Evolutionary conservation across 2,113 vertebrate species (phyloP).

Genomic region (Carettochelys insculpta): DNA sequence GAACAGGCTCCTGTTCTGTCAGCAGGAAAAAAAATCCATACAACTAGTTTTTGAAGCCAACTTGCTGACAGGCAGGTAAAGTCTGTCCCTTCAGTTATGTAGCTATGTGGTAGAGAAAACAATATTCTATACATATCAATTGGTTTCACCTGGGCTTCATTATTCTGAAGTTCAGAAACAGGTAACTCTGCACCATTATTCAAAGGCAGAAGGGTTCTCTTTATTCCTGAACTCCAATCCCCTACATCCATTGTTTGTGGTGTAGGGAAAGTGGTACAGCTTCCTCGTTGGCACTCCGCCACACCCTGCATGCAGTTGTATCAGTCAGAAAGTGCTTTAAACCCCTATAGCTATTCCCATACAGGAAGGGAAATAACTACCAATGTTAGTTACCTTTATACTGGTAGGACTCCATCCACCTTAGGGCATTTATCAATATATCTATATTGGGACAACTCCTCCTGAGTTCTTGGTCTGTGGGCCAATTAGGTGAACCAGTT

Average conservation of each 20-base stretch:
- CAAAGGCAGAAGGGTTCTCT: not conserved
- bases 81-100: not conserved
- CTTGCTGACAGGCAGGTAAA: constrained; percentile 30
- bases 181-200: not conserved
- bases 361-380: too few relatives aligned
- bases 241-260: not conserved
- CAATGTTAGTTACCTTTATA: too few relatives aligned
- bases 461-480: not conserved
- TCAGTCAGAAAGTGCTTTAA: too few relatives aligned
- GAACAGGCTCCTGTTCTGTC: not conserved
- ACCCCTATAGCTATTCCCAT: too few relatives aligned
- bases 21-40: not conserved
- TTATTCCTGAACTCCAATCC: not conserved
- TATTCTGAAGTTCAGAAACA: not conserved
- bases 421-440: too few relatives aligned
- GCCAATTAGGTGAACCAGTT: not conserved
- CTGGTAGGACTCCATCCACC: too few relatives aligned
- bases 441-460: too few relatives aligned
- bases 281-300: too few relatives aligned
- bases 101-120: not conserved
- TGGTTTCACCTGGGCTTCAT: not conserved
- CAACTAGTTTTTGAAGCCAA: constrained; percentile 28
- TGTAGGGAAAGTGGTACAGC: too few relatives aligned
- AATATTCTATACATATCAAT: not conserved
- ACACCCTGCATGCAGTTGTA: too few relatives aligned